Evolutionary conservation across 2,888 invertebrate genomes (phyloP).

Genomic region (Fragum fragum): DNA sequence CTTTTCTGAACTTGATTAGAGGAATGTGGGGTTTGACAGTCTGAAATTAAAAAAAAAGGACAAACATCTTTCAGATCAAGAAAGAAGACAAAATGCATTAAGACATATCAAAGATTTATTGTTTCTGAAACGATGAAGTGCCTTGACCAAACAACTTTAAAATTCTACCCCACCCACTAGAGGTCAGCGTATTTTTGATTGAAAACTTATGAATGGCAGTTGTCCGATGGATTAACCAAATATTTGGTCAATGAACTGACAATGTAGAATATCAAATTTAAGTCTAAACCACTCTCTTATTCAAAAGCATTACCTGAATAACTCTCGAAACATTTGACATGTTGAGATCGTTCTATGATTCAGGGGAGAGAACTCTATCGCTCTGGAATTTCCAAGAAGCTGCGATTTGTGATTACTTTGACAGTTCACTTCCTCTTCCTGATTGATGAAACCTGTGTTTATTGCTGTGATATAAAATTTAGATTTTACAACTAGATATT

Average conservation of each 20-base stretch:
- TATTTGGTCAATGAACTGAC: too few species aligned
- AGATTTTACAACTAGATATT: too few species aligned
- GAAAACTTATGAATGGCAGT: not conserved
- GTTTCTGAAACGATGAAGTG: too few species aligned
- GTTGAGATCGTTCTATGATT: conserved; percentile 3
- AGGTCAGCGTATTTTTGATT: conserved; percentile 8
- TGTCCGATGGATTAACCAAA: too few species aligned
- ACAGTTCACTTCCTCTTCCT: conserved; percentile 29
- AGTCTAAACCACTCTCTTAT: too few species aligned
- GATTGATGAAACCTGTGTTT: conserved; percentile 2
- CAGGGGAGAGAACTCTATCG: conserved; percentile 18
- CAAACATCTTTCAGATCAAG: too few species aligned
- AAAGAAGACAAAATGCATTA: too few species aligned
- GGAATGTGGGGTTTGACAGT: conserved; percentile 20
- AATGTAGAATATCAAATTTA: too few species aligned
- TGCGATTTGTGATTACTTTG: conserved; percentile 16
- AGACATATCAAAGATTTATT: too few species aligned
- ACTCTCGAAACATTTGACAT: conserved; percentile 20
- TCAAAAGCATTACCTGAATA: conserved; percentile 21
- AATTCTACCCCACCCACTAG: conserved; percentile 18
- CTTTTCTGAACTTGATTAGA: conserved; percentile 10
- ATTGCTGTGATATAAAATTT: not conserved
- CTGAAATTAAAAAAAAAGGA: too few species aligned
- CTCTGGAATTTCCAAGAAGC: not conserved
- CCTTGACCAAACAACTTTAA: not conserved